phyloP scores from a whole-genome alignment of 1,140 invertebrate species.

The Lucilia sericata region DNA sequence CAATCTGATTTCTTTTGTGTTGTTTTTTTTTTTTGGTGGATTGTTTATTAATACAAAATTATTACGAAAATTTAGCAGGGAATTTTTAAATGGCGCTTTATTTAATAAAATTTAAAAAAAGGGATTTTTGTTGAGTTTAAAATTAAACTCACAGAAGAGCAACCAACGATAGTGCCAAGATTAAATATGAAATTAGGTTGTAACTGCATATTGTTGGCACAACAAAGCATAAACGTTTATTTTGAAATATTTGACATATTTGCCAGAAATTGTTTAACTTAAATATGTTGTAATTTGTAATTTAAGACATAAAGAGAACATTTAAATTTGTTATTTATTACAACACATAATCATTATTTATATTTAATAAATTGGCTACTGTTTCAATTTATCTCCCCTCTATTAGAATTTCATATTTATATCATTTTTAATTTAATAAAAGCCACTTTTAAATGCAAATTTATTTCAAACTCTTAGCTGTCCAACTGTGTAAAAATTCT shows the following conservation, averaged over 20 bases:
- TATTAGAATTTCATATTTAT: too few species aligned
- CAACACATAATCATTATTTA: too few species aligned
- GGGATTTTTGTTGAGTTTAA: background rate
- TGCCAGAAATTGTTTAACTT: too few species aligned
- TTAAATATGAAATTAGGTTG: background rate
- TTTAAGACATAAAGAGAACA: too few species aligned
- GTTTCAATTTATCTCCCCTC: too few species aligned
- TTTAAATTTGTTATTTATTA: too few species aligned
- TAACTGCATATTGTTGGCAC: background rate
- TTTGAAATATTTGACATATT: too few species aligned
- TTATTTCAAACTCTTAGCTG: background rate
- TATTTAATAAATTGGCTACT: too few species aligned
- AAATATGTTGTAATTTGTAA: too few species aligned
- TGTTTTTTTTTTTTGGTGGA: background rate
- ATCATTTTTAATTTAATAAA: too few species aligned
- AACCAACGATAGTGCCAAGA: background rate
- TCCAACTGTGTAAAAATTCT: background rate
- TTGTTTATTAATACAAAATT: background rate
- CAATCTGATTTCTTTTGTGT: background rate
- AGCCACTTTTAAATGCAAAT: background rate
- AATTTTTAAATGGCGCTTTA: background rate
- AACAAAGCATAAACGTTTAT: background rate
- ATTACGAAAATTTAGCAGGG: background rate
- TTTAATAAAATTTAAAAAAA: slow-evolving; percentile 5
- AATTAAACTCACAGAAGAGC: background rate